Evolutionary conservation across 2,888 invertebrate species (phyloP).

Genomic region (Drosophila dives): DNA sequence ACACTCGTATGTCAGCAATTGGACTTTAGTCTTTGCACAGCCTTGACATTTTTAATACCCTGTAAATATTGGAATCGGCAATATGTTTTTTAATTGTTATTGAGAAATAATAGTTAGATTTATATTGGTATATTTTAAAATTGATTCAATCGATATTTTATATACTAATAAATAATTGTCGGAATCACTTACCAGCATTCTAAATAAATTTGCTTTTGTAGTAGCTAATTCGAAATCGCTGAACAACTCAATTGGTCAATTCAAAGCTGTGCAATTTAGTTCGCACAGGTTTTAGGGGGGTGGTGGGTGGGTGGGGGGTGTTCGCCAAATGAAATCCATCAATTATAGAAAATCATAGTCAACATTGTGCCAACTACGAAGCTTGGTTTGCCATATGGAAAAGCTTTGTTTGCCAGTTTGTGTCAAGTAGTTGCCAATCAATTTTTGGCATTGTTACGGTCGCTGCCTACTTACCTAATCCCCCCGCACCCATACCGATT

Average conservation of each 20-base stretch:
- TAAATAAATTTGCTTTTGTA: not conserved
- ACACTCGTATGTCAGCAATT: slow-evolving; percentile 21
- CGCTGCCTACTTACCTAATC: slow-evolving; percentile 29
- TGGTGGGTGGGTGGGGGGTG: too few species aligned
- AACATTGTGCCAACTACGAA: slow-evolving; percentile 29
- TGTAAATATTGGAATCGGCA: not conserved
- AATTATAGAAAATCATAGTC: slow-evolving; percentile 65
- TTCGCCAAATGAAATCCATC: slow-evolving; percentile 54
- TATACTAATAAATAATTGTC: not conserved
- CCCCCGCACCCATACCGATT: not conserved
- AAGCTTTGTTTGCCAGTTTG: slow-evolving; percentile 27
- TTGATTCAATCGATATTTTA: not conserved
- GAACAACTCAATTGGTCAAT: slow-evolving; percentile 22
- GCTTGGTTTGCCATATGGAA: slow-evolving; percentile 40
- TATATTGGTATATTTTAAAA: not conserved
- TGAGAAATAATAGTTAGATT: not conserved
- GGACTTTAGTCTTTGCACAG: slow-evolving; percentile 28
- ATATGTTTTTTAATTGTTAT: not conserved
- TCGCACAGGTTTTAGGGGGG: slow-evolving; percentile 5
- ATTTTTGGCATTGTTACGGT: slow-evolving; percentile 68
- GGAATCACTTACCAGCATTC: not conserved
- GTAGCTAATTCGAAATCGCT: slow-evolving; percentile 1
- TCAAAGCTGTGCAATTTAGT: slow-evolving; percentile 29
- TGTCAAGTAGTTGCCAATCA: slow-evolving; percentile 75
- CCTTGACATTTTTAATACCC: slow-evolving; percentile 49